Evolutionary conservation across 2,888 invertebrate genomes (phyloP), one percentile per base, ranked within the genome.

Genomic region (Meghimatium bilineatum): DNA sequence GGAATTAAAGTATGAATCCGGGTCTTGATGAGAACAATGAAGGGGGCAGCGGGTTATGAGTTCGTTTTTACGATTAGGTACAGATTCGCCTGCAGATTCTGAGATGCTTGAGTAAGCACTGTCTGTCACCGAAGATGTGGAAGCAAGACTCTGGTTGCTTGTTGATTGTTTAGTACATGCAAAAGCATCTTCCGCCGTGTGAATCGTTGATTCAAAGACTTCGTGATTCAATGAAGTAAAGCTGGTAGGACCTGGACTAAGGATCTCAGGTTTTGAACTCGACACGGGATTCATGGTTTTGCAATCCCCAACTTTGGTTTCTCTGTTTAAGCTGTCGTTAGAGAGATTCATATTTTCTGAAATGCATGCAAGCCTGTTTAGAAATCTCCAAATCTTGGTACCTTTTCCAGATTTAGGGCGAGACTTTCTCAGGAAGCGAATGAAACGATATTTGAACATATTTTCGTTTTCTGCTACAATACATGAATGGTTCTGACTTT

Each of bases 401-500:
- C 84, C 86, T n/a, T 82, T 84, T 66, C 81, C 75, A 20, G 79
- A 44, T 26, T 78, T 81, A 72, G 67, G 81, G 75, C 84, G 85
- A 20, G 77, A 81, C 75, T 85, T 85, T 75, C 72, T 83, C 76
- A 86, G 56, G 78, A 84, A 86, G 12, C 84, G 84, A 34, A 80
- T 86, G 72, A 86, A 86, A 12, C 86, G 72, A 69, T 76, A 79
- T 1, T 60, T 67, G 1, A 49, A 44, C 71, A 84, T 32, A 29
- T 80, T 63, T 52, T 84, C 83, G 36, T 83, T 82, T 29, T 87
- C 85, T 20, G 83, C 34, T 12, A 85, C 79, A 14, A 86, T 81
- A 66, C 87, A 87, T 10, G 80, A 49, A 71, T 87, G 85, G 49
- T 86, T 87, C 67, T 87, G 87, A 26, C 78, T 78, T 38, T 85